Evolutionary conservation across 2,888 invertebrate species (phyloP), one percentile per base, ranked within the genome.

Genomic region (Cybosia mesomella): DNA sequence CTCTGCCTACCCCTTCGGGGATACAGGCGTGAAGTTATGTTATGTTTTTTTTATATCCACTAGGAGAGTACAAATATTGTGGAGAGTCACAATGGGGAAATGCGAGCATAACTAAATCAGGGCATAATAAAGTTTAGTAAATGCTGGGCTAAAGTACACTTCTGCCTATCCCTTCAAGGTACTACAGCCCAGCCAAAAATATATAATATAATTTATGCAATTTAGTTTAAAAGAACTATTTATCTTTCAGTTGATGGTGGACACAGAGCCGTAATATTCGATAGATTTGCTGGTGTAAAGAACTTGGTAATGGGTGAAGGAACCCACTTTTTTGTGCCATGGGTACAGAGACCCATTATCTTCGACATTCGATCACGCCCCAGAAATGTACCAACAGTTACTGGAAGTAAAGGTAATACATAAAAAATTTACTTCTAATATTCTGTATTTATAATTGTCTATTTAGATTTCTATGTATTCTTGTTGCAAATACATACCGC

Each of bases 221-320:
- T 7, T 7, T 10, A 9, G 21, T 53, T 55, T 55, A 22, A 22
- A 55, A 24, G 55, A 8, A 55, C 54, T 22, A 54, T 22, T 54
- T 22, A 22, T 13, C 22, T 93, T 96, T 72, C 92, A 98, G 99
- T 99, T 91, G 99, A 99, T 90, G 99, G 99, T 86, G 99, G 99
- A 59, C 98, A 99, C 90, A 96, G 99, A 89, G 99, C 99, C 77
- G 99, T 99, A n/a, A 99, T 99, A 82, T 99, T 99, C 89, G 99
- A 99, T 94, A 97, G 99, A 88, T 99, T 99, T 92, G 96, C 97
- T 68, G 99, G 99, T 87, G 97, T 99, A 57, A 99, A 99, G 90
- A 97, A 98, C 77, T 92, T 96, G 65, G 99, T 99, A 15, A 97
- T 98, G 39, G 99, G 99, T 34, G 99, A 99, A 95, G 99, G 99